A percentile compares a stretch with the other conserved stretches of the same genome.
phyloP scores from a whole-genome alignment of 2,797 vertebrate genomes.

The Coilia nasus region DNA sequence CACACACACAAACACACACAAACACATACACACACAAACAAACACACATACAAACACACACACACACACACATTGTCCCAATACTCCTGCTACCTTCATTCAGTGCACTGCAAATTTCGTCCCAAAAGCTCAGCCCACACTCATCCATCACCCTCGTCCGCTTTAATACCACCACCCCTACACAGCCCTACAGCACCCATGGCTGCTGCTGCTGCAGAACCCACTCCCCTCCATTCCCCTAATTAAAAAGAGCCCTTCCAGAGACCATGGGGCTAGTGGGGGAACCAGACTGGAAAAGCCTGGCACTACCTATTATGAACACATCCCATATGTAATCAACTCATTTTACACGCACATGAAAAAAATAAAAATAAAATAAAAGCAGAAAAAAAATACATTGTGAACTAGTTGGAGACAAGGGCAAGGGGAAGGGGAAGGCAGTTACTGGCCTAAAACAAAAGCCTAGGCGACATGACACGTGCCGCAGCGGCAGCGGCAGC shows the following conservation, averaged over 20 bases:
- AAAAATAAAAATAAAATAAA: background rate
- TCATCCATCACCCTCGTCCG: conserved; percentile 36
- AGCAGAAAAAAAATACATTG: background rate
- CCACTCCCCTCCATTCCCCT: background rate
- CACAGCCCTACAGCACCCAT: conserved; percentile 26
- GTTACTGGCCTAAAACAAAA: background rate
- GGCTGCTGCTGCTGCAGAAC: background rate
- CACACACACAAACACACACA: too few relatives aligned
- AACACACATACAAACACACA: background rate
- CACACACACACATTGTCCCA: background rate
- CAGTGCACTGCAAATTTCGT: conserved; percentile 1
- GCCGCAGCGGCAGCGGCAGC: background rate
- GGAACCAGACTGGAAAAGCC: conserved; percentile 12
- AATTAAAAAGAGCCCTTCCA: conserved; percentile 43
- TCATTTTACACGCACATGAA: background rate
- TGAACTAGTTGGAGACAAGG: background rate
- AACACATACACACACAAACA: background rate
- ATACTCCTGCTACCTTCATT: too few relatives aligned
- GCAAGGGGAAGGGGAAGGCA: background rate
- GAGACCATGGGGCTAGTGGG: conserved; percentile 34
- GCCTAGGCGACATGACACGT: conserved; percentile 30
- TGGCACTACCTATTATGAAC: conserved; percentile 29
- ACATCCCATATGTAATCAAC: conserved; percentile 39
- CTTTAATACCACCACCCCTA: background rate
- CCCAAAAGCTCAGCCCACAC: conserved; percentile 10